Evolutionary conservation across 1,140 invertebrate genomes (phyloP), one percentile per base, ranked within the genome.

Genomic region (Aphaenogaster ashmeadi): DNA sequence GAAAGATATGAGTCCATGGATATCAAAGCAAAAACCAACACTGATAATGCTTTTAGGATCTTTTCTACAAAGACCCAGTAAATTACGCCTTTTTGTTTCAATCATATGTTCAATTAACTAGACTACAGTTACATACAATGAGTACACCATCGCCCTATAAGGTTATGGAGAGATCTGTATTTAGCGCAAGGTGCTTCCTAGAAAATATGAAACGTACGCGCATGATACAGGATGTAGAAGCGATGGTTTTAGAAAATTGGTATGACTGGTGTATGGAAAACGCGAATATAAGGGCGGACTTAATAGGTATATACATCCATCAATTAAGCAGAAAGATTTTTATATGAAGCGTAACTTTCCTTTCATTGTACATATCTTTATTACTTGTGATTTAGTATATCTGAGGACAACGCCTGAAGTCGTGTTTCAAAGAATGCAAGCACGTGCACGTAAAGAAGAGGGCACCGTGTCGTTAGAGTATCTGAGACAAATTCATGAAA

Each of bases 91-190:
- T 98, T 94, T 96, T 98, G 27, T 99, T 99, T 94, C 98, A 99
- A 96, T 97, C 97, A 0, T 98, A 99, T 93, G 98, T 99, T 4
- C 98, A 98, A 89, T 95, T 99, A 54, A 98, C 98, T 0, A 98
- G 99, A 97, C 92, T 98, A 27, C 96, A 98, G 91, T 96, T 97
- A 84, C 98, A 99, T 93, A 97, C 96, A 4, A 94, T 96, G 62
- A 93, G 95, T 3, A 97, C 96, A 4, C 88, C 94, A 1, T 96
- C 97, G 38, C 96, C 97, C 15, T 96, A 98, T 50, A 98, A 98
- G 95, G 95, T 99, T 80, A 98, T 99, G 97, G 98, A 99, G 94
- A 96, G 98, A 79, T 99, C 98, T 0, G 96, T 99, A 36, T 98
- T 96, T 93, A 98, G 98, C 95, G 97, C 97, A 18, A 86, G 90